Conservation (phyloP, 2,797 vertebrate genomes). For the Leontopithecus rosalia region DNA sequence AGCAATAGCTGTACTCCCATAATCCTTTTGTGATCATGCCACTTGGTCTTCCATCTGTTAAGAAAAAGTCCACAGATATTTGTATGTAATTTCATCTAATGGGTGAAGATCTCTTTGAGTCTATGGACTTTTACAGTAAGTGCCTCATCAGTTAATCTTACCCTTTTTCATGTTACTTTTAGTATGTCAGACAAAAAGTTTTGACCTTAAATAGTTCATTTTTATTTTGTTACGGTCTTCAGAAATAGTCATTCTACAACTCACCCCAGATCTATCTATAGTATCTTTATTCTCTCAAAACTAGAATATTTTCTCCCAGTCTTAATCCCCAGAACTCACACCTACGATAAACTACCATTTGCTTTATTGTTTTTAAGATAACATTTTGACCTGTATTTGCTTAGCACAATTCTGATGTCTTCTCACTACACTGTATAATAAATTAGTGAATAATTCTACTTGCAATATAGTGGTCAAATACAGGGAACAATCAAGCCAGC, state of each 20-base stretch:
- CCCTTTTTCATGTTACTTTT: background rate
- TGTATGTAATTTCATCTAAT: background rate
- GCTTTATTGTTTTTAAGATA: constrained; percentile 3
- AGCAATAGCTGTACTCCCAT: background rate
- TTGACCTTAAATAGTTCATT: background rate
- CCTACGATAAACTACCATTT: background rate
- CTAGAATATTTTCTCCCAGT: background rate
- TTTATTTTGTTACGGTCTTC: background rate
- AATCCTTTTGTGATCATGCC: background rate
- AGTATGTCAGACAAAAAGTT: background rate
- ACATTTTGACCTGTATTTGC: background rate
- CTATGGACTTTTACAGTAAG: background rate
- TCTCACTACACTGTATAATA: background rate
- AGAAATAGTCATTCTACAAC: background rate
- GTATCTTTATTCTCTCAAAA: constrained; percentile 11
- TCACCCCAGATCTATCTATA: background rate
- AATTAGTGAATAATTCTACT: background rate
- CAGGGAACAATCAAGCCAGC: background rate
- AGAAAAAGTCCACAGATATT: background rate
- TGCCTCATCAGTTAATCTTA: background rate
- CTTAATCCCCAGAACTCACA: background rate
- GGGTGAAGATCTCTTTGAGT: background rate
- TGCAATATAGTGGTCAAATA: background rate
- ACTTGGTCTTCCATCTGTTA: background rate
- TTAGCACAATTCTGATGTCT: background rate